A percentile compares a stretch with the other conserved stretches of the same genome.
Conservation (phyloP, 2,113 vertebrate genomes). For the Platycercus adscitus region DNA sequence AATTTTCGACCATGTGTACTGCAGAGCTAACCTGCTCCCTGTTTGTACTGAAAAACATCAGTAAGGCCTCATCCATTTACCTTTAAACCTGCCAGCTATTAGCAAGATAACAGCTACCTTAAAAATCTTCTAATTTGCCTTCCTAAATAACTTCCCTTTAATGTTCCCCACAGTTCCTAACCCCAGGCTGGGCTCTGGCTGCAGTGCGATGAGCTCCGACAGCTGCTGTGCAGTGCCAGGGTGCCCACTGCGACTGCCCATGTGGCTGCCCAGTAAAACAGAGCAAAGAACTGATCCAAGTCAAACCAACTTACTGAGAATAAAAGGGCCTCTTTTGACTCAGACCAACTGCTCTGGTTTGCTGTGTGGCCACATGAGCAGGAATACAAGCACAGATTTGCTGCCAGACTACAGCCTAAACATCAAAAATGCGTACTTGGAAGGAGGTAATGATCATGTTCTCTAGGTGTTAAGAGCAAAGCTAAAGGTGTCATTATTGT, state of each 20-base stretch:
- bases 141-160: neutral
- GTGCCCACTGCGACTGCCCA: neutral
- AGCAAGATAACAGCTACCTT: neutral
- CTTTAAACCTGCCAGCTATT: neutral
- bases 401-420: neutral
- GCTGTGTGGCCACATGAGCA: neutral
- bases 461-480: conserved; percentile 14
- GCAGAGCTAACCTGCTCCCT: neutral
- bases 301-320: neutral
- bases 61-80: neutral
- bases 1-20: neutral
- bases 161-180: neutral
- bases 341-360: neutral
- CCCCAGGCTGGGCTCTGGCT: neutral
- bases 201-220: accelerated
- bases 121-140: neutral
- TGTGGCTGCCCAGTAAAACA: neutral
- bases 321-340: neutral
- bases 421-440: neutral
- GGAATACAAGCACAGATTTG: neutral
- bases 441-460: neutral
- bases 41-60: neutral
- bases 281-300: neutral
- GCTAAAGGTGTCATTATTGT: conserved; percentile 2
- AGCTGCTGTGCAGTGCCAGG: neutral